These are phyloP conservation scores for Saccopteryx bilineata DNA, from an alignment of 2,113 vertebrate genomes.

Conservation along the genomic window DNA sequence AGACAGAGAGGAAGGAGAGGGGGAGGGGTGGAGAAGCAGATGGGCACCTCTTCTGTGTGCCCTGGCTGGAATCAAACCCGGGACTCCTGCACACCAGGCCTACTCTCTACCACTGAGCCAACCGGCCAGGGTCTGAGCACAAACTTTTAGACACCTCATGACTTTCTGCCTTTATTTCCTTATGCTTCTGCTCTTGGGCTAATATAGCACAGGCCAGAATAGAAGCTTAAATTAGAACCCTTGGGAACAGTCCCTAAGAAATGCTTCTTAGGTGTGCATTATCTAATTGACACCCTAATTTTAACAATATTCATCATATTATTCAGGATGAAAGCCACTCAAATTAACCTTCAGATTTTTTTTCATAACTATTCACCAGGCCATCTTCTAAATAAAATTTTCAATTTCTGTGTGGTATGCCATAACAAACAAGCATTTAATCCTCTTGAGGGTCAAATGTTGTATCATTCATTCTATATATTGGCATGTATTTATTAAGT, in stretches of 20 bases:
- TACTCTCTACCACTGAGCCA: no score
- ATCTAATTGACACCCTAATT: background rate
- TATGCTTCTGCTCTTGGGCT: background rate
- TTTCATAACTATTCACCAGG: background rate
- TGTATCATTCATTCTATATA: background rate
- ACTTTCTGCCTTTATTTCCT: background rate
- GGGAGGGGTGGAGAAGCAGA: no score
- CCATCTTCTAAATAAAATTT: background rate
- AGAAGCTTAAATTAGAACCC: background rate
- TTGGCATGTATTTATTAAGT: constrained; percentile 1
- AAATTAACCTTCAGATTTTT: background rate
- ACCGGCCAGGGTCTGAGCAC: background rate
- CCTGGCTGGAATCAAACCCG: no score
- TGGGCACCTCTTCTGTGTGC: no score
- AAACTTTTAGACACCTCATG: background rate
- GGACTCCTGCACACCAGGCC: no score
- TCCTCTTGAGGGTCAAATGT: background rate
- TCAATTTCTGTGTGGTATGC: background rate
- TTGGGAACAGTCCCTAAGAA: background rate
- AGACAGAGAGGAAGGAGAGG: no score
- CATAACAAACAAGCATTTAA: background rate
- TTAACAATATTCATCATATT: background rate
- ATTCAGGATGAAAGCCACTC: background rate
- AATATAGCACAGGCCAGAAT: background rate
- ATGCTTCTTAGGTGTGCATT: background rate